Evolutionary conservation across 2,797 vertebrate genomes (phyloP), one percentile per base, ranked within the genome.

Genomic region (Falco berigora): DNA sequence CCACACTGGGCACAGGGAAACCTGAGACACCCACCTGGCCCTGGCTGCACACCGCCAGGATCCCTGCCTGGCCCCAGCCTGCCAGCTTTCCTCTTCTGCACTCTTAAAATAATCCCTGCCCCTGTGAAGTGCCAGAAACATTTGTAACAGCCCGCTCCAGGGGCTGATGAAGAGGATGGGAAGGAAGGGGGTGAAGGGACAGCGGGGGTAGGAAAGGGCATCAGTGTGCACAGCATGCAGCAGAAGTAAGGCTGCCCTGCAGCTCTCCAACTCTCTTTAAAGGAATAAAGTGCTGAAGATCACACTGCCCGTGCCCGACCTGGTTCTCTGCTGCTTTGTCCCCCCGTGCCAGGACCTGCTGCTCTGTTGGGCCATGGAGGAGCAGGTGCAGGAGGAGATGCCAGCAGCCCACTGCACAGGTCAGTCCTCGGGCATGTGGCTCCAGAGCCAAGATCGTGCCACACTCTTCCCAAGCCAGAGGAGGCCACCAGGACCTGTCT

Each of bases 381-480:
- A 94, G 75, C 67, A 4, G 66, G 90, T 36, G 64, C 97, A 97
- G 92, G 97, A 97, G 27, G 98, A 99, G 89, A 96, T 98, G 94
- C 96, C 93, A 4, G 63, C 94, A 89, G 98, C 98, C 72, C 98
- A 98, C 72, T 52, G 12, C 86, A 96, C 98, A 69, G 98, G 98
- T 99, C 88, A 95, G 97, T 86, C 56, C 58, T 63, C 3, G 2
- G 40, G 42, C 4, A 0, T 8, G 17, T 1, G 2, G 49, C 49
- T 86, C 49, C 24, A 23, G 49, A 78, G 79, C 56, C 0, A 6
- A 76, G 44, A 55, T 22, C 1, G 1, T 55, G 69, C 50, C 76
- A 25, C 62, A 53, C 42, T 69, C 76, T 75, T 88, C 69, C 46
- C 46, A 55, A 24, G 49, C 36, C 81, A 56, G 30, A 77, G 53